Evolutionary conservation across 37 sponge, comb jelly and placozoan genomes (phyloP), one percentile per base, ranked within the genome.

Genomic region (Beroe ovata): DNA sequence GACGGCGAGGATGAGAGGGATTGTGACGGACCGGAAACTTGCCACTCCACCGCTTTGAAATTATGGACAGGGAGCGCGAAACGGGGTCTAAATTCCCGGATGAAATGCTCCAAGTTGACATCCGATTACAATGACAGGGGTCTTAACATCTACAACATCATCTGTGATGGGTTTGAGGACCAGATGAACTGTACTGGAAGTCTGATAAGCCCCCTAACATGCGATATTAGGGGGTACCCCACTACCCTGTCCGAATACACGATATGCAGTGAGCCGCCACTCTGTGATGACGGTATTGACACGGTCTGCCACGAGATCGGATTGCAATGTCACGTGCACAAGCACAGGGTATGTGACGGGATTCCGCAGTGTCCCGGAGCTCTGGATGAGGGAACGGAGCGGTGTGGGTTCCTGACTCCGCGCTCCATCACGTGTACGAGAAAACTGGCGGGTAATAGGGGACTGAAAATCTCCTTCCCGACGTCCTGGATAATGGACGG

Each of bases 221-320:
- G 71, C 71, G 32, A 69, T 4, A 38, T 69, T 3, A 36, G 25
- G 18, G 71, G 71, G 35, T 69, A 21, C 25, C 71, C 71, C 18
- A 69, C 71, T 20, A 69, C 71, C 18, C 38, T 69, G 38, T 69
- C 71, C 4, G 38, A 69, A 8, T 36, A 36, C 11, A 20, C 32
- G 71, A 36, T 69, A 16, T 69, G 71, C 71, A 16, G 20, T 33
- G 38, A 20, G 14, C 36, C 26, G 6, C 38, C 26, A 1, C 38
- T 69, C 18, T 69, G 71, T 36, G 71, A 69, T 20, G 71, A 69
- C 32, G 38, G 71, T 36, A 29, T 69, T 8, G 71, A 69, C 20
- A 29, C 4, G 32, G 38, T 29, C 21, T 69, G 71, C 32, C 20
- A 8, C 6, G 38, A 32, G 38, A 14, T 36, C 1, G 71, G 36